Evolutionary conservation across 2,888 invertebrate genomes (phyloP).

Genomic region (Oeneis ivallda): DNA sequence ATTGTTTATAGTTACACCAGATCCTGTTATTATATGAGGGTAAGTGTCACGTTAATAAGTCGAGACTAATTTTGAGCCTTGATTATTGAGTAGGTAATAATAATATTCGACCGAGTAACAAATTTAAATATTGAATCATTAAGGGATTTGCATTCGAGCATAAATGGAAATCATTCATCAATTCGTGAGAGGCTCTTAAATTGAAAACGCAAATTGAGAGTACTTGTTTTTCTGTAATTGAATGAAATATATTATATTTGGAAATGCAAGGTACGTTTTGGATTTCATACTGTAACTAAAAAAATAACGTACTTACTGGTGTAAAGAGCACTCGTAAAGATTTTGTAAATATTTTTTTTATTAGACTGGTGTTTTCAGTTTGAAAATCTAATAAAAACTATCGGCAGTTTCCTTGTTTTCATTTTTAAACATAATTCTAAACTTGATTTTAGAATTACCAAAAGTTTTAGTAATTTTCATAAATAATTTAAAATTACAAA

Average conservation of each 20-base stretch:
- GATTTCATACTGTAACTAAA: neutral
- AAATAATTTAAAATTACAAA: too few species aligned
- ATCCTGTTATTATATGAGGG: constrained; percentile 5
- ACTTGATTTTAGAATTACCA: too few species aligned
- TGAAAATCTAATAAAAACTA: neutral
- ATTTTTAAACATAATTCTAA: too few species aligned
- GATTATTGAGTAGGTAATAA: constrained; percentile 9
- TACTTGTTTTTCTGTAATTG: constrained; percentile 14
- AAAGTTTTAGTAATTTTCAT: too few species aligned
- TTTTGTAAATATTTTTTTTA: neutral
- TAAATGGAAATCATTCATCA: constrained; percentile 17
- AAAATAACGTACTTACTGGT: constrained; percentile 7
- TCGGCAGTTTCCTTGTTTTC: too few species aligned
- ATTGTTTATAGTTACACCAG: constrained; percentile 7
- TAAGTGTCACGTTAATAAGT: constrained; percentile 19
- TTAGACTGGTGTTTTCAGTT: neutral
- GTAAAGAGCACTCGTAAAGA: constrained; percentile 6
- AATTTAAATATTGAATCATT: constrained; percentile 16
- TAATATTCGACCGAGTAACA: constrained; percentile 15
- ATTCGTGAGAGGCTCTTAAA: constrained; percentile 15
- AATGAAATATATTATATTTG: constrained; percentile 12
- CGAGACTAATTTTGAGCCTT: constrained; percentile 14
- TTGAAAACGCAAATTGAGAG: constrained; percentile 9
- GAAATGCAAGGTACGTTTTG: neutral
- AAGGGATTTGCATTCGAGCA: constrained; percentile 2